Conservation (phyloP, 2,888 invertebrate species). For the Hemithea aestivaria region DNA sequence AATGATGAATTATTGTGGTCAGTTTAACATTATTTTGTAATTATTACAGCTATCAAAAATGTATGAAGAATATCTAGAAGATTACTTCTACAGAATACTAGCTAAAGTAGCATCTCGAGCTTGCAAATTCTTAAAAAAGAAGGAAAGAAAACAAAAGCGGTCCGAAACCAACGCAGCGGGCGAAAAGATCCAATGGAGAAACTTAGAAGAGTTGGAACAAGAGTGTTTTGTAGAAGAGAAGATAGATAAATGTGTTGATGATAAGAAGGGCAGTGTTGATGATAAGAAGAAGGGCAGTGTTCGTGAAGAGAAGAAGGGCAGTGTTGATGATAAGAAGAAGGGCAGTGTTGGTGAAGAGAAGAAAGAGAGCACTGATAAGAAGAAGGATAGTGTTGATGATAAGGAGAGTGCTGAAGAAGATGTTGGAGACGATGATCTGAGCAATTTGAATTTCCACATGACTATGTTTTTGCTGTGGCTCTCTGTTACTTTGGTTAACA, state of each 20-base stretch:
- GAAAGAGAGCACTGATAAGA: constrained; percentile 19
- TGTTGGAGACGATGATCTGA: constrained; percentile 49
- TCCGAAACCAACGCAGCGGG: constrained; percentile 17
- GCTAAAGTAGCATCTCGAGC: constrained; percentile 58
- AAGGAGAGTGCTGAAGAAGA: too few relatives aligned
- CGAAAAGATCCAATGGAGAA: constrained; percentile 24
- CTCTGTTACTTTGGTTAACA: constrained; percentile 81
- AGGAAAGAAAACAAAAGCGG: constrained; percentile 2
- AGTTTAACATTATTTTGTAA: constrained; percentile 26
- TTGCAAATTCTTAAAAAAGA: constrained; percentile 42
- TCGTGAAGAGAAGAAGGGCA: too few relatives aligned
- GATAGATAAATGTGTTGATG: too few relatives aligned
- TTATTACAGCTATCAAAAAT: constrained; percentile 82
- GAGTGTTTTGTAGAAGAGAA: constrained; percentile 22
- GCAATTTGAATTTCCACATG: constrained; percentile 85
- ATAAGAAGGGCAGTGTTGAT: too few relatives aligned
- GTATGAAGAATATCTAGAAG: constrained; percentile 87
- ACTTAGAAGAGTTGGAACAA: constrained; percentile 21
- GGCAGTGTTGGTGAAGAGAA: too few relatives aligned
- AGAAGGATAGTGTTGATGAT: too few relatives aligned
- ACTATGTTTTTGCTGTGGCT: constrained; percentile 85
- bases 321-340: too few relatives aligned
- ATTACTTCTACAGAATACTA: constrained; percentile 73
- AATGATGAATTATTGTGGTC: too few relatives aligned
- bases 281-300: too few relatives aligned